These are phyloP conservation scores for Cheumatopsyche charites DNA, from an alignment of 1,140 invertebrate genomes.

Conservation along the genomic window DNA sequence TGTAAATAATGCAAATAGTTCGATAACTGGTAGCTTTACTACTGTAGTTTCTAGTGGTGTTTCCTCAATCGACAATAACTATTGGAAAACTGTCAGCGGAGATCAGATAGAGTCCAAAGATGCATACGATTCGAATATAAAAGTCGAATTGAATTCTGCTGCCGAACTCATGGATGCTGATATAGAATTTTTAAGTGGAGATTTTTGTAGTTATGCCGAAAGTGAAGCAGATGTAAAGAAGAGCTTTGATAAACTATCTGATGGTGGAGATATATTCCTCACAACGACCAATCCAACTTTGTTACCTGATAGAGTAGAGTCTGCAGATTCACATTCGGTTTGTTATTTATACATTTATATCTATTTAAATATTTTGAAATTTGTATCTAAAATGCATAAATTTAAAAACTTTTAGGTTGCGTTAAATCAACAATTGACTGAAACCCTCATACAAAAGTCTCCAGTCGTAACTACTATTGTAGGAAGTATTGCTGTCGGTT, in stretches of 20 bases:
- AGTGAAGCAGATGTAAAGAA: conserved; percentile 61
- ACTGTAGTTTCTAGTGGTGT: conserved; percentile 44
- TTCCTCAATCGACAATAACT: conserved; percentile 40
- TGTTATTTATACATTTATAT: neutral
- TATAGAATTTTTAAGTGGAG: conserved; percentile 60
- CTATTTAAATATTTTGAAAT: neutral
- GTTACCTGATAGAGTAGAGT: conserved; percentile 1
- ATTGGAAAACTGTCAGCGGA: conserved; percentile 38
- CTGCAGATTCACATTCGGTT: conserved; percentile 17
- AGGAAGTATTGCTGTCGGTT: conserved; percentile 41
- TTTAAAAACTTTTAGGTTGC: conserved; percentile 36
- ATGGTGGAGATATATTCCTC: conserved; percentile 39
- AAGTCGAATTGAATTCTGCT: conserved; percentile 52
- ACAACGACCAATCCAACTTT: conserved; percentile 13
- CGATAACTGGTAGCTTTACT: conserved; percentile 37
- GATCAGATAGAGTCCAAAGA: conserved; percentile 35
- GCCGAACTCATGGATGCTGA: conserved; percentile 60
- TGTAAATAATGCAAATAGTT: conserved; percentile 5
- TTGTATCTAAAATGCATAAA: neutral
- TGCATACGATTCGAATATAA: conserved; percentile 25
- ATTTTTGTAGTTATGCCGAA: conserved; percentile 59
- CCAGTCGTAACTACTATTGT: conserved; percentile 42
- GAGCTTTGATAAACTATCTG: conserved; percentile 59
- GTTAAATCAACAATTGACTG: conserved; percentile 30
- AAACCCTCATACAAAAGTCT: conserved; percentile 33